Conservation (phyloP, 1,140 invertebrate genomes). For the Polypedilum vanderplanki region DNA sequence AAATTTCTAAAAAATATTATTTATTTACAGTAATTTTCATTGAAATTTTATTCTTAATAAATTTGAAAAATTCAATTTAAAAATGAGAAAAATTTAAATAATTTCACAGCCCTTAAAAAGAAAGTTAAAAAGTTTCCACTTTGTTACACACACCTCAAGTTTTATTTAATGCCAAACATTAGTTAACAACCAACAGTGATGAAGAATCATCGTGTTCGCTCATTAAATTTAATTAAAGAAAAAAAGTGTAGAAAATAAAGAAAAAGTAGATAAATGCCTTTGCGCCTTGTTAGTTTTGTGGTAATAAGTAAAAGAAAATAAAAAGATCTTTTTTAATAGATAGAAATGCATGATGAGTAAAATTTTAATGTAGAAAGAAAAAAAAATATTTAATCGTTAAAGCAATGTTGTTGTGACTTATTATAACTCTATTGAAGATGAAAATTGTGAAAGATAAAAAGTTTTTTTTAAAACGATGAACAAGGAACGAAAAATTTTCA, state of each 20-base stretch:
- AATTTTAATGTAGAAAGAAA: not conserved
- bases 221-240: slow-evolving; percentile 4
- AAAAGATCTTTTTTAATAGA: not conserved
- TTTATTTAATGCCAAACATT: too few species aligned
- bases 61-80: too few species aligned
- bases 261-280: slow-evolving; percentile 4
- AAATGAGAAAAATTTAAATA: too few species aligned
- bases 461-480: not conserved
- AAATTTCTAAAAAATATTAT: too few species aligned
- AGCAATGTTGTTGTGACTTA: slow-evolving; percentile 17
- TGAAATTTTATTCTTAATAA: too few species aligned
- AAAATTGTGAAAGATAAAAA: not conserved
- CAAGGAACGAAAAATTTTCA: not conserved
- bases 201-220: slow-evolving; percentile 3
- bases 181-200: not conserved
- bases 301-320: not conserved
- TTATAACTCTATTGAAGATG: not conserved
- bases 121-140: too few species aligned
- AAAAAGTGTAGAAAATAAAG: too few species aligned
- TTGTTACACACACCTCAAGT: too few species aligned
- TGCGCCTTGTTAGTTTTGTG: slow-evolving; percentile 8
- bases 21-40: too few species aligned
- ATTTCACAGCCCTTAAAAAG: too few species aligned
- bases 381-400: not conserved
- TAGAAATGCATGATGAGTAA: not conserved